Conservation (phyloP, 1,140 invertebrate species). For the Drosophila mojavensis region DNA sequence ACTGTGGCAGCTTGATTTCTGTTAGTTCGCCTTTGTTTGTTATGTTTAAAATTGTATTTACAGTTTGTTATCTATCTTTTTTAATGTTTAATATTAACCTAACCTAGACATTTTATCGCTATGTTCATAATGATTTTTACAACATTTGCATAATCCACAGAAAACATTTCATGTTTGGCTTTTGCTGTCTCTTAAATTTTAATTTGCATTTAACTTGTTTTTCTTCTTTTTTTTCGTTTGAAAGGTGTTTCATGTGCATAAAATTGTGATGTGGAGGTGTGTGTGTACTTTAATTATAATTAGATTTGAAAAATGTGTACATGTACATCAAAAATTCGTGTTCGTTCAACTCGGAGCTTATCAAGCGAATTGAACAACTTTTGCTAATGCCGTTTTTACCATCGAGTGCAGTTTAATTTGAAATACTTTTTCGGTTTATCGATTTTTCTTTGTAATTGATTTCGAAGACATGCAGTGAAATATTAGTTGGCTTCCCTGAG, state of each 20-base stretch:
- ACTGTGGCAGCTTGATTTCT: constrained; percentile 55
- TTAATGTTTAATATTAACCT: constrained; percentile 52
- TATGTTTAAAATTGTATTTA: constrained; percentile 79
- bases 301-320: constrained; percentile 52
- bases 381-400: constrained; percentile 14
- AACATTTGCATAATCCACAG: constrained; percentile 67
- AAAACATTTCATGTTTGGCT: constrained; percentile 69
- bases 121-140: constrained; percentile 66
- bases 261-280: constrained; percentile 13
- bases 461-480: constrained; percentile 40
- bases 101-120: constrained; percentile 56
- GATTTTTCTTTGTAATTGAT: constrained; percentile 28
- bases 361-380: constrained; percentile 39
- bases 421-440: constrained; percentile 11
- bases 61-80: constrained; percentile 21
- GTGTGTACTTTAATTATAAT: constrained; percentile 29
- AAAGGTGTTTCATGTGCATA: constrained; percentile 49
- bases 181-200: constrained; percentile 24
- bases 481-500: constrained; percentile 36
- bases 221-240: constrained; percentile 27
- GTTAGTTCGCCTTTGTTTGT: constrained; percentile 51
- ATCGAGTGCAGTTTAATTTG: constrained; percentile 35
- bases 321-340: constrained; percentile 64
- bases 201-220: constrained; percentile 49
- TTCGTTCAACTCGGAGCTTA: constrained; percentile 41